phyloP scores from a whole-genome alignment of 1,140 invertebrate species.

The Heliconius congener region DNA sequence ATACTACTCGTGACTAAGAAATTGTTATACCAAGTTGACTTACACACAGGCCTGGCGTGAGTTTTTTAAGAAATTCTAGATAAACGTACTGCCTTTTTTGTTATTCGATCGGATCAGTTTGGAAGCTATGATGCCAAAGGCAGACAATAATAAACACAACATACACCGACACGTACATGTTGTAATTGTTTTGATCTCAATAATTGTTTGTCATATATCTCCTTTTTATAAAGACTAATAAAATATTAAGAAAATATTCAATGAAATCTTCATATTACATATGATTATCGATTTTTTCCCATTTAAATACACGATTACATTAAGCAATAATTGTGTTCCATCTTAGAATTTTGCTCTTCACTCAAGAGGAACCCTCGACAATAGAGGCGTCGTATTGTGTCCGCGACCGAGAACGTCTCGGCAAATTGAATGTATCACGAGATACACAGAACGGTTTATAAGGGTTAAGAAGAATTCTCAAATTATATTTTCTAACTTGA shows the following conservation, averaged over 20 bases:
- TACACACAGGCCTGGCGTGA: neutral
- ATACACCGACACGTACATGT: too few species aligned
- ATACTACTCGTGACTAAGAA: constrained; percentile 3
- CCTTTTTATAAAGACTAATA: too few species aligned
- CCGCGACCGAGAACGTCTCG: constrained; percentile 18
- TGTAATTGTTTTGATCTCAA: too few species aligned
- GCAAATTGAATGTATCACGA: constrained; percentile 28
- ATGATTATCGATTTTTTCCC: neutral
- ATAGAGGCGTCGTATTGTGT: constrained; percentile 22
- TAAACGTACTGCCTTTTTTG: neutral
- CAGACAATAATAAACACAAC: too few species aligned
- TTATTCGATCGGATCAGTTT: neutral
- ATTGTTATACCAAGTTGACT: neutral
- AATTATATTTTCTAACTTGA: neutral
- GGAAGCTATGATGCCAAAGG: too few species aligned
- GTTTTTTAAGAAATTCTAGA: neutral
- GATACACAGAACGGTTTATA: neutral
- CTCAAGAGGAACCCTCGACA: constrained; percentile 16
- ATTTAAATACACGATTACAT: neutral
- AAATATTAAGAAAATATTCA: too few species aligned
- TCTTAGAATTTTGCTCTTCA: neutral
- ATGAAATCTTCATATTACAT: neutral
- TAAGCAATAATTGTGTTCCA: neutral
- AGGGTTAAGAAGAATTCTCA: neutral
- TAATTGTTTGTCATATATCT: too few species aligned